These are phyloP conservation scores for Carpatolechia fugitivella DNA, from an alignment of 2,888 invertebrate genomes.

Conservation along the genomic window DNA sequence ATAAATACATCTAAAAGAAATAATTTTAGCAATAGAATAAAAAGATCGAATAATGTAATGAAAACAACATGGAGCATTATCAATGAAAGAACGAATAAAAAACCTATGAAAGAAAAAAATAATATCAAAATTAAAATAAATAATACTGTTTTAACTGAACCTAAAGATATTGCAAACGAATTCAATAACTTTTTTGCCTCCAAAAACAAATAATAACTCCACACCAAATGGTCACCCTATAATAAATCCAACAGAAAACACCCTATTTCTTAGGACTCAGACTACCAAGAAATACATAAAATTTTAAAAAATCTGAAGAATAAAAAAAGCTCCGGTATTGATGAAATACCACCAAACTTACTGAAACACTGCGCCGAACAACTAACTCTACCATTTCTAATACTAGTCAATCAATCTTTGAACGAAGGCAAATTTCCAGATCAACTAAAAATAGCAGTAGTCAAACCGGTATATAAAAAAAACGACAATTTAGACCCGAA, in stretches of 20 bases:
- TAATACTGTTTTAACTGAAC: background rate
- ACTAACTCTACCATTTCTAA: constrained; percentile 2
- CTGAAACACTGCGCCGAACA: constrained; percentile 13
- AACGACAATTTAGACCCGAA: no score
- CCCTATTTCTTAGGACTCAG: background rate
- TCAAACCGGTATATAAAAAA: no score
- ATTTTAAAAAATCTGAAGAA: constrained; percentile 14
- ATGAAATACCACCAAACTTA: constrained; percentile 12
- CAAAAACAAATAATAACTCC: background rate
- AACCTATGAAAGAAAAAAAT: background rate
- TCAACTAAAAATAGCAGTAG: no score
- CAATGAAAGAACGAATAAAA: constrained; percentile 17
- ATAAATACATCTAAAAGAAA: constrained; percentile 15
- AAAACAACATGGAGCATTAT: constrained; percentile 21
- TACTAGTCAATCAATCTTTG: no score
- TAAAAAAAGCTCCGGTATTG: constrained; percentile 14
- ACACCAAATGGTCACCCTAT: background rate
- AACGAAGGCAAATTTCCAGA: no score
- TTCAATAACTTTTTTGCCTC: background rate
- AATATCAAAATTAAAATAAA: constrained; percentile 14
- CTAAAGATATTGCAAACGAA: constrained; percentile 1
- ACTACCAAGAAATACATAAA: background rate
- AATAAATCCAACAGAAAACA: background rate
- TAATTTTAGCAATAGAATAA: constrained; percentile 11
- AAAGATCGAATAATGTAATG: constrained; percentile 11